A percentile compares a stretch with the other conserved stretches of the same genome.
phyloP scores from a whole-genome alignment of 2,113 vertebrate species.

The Ciconia maguari region DNA sequence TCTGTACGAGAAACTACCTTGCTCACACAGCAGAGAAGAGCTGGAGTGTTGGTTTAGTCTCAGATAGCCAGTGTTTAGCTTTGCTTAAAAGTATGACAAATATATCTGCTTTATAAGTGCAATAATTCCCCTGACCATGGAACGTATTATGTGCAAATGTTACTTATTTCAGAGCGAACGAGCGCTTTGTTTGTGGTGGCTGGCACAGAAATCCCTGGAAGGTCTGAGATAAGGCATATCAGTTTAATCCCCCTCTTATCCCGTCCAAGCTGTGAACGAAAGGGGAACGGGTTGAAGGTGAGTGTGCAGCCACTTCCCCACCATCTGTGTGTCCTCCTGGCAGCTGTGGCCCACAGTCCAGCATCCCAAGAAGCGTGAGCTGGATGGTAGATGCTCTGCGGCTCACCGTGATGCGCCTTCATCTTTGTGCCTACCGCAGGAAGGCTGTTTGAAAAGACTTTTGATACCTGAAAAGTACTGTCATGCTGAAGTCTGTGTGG shows the following conservation, averaged over 20 bases:
- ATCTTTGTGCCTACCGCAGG: neutral
- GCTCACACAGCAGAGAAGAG: neutral
- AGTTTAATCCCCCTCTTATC: neutral
- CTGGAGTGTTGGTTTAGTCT: neutral
- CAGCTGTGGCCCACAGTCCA: neutral
- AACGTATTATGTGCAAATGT: neutral
- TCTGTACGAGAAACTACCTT: neutral
- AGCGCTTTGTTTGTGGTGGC: neutral
- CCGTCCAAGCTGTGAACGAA: neutral
- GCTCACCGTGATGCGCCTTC: rapidly evolving
- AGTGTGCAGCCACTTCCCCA: neutral
- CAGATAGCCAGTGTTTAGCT: neutral
- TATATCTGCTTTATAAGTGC: neutral
- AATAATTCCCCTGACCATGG: rapidly evolving
- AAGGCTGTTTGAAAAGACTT: neutral
- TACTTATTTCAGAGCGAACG: neutral
- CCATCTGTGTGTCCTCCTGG: neutral
- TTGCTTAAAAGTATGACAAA: neutral
- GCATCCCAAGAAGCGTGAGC: neutral
- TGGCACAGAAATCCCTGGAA: neutral
- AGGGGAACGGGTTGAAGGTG: neutral
- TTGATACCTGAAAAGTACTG: neutral
- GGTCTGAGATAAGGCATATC: neutral
- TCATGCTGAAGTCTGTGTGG: neutral
- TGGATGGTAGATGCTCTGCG: neutral